Percentiles rank a stretch among this genome's conserved stretches.
Conservation (phyloP, 2,888 invertebrate genomes). For the Beris morrisii region DNA sequence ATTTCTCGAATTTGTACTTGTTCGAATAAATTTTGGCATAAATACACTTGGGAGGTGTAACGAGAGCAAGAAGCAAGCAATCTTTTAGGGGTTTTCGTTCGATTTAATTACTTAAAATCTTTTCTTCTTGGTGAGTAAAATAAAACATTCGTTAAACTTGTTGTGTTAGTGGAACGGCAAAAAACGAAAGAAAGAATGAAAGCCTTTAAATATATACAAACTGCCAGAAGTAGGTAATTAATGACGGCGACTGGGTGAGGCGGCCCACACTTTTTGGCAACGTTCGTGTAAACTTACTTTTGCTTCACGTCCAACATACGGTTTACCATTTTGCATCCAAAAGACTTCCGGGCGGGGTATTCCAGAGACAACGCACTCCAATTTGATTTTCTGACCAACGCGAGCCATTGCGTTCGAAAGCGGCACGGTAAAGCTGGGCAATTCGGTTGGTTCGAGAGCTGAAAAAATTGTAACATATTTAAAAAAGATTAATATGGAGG, state of each 20-base stretch:
- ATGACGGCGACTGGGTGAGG: too few species aligned
- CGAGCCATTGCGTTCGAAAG: conserved; percentile 72
- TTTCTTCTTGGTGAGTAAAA: neutral
- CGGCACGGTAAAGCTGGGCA: conserved; percentile 64
- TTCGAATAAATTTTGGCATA: too few species aligned
- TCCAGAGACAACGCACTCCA: conserved; percentile 70
- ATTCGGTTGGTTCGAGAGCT: conserved; percentile 66
- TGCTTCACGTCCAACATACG: conserved; percentile 63
- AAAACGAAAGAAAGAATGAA: too few species aligned
- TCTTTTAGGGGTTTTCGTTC: conserved; percentile 6
- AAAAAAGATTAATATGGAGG: neutral
- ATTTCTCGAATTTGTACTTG: too few species aligned
- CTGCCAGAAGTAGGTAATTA: too few species aligned
- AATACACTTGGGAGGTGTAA: too few species aligned
- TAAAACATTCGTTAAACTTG: neutral
- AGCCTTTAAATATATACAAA: too few species aligned
- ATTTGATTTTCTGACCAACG: conserved; percentile 71
- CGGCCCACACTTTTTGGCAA: conserved; percentile 22
- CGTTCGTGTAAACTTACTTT: conserved; percentile 59
- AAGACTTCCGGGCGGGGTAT: conserved; percentile 65
- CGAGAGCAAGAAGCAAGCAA: conserved; percentile 22
- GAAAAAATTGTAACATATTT: conserved; percentile 42
- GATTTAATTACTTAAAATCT: neutral
- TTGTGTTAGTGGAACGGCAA: too few species aligned
- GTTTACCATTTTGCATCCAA: conserved; percentile 71